Base-by-base conservation (phyloP, 2,113 vertebrate species). In the Noctilio leporinus region DNA sequence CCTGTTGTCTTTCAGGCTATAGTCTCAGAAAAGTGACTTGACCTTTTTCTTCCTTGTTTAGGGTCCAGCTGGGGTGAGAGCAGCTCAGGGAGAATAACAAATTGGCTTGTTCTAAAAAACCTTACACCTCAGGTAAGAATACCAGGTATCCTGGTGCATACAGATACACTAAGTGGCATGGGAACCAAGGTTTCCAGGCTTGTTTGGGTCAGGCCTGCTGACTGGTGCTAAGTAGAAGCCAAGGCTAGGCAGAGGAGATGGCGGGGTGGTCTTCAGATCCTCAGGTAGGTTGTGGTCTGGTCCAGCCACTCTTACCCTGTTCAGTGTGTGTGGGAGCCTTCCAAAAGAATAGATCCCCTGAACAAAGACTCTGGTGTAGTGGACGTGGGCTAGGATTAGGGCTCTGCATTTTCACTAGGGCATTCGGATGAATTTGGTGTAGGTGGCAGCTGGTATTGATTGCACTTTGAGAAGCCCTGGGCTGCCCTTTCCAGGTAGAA, bases 31-130 rank as follows among this genome's bases (percentile, higher is more conserved):
- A 15, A 26, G 67, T 75, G 53, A 93, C 51, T 19, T 64, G 65
- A 12, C 26, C 20, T 89, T 40, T 86, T 82, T 69, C 17, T 90
- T 57, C 57, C 88, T 88, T 38, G 0, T 43, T 19, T 77, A 99
- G 99, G 99, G 97, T 99, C 99, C 95, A 99, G 99, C 98, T 99
- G 99, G 99, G 98, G 99, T 97, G 99, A 99, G 98, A 99, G 98
- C 99, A 99, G 99, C 99, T 99, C 99, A 99, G 99, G 99, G 98
- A 99, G 99, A 99, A 99, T 99, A 98, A 99, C 99, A 97, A 99
- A 99, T 98, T 99, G 99, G 99, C 99, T 99, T 86, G 99, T 99
- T 98, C 98, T 99, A 65, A 99, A 99, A 97, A 99, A 99, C 99
- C 99, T 99, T 98, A 99, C 99, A 98, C 99, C 99, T 99, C 99